These are phyloP conservation scores for Cyclura pinguis DNA, from an alignment of 2,797 vertebrate species.

Conservation along the genomic window DNA sequence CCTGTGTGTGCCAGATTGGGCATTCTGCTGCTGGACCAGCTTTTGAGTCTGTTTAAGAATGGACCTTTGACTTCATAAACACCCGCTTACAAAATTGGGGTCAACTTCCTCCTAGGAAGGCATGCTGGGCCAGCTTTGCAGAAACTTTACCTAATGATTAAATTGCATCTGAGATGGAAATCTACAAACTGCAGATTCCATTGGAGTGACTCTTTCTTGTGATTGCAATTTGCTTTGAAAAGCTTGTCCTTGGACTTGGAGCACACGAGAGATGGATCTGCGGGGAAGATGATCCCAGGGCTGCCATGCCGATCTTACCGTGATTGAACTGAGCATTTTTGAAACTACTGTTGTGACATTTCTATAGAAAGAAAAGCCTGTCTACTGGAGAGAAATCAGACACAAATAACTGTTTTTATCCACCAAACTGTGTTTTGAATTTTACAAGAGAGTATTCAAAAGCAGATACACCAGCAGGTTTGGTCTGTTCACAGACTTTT, in stretches of 20 bases:
- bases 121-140: constrained; percentile 73
- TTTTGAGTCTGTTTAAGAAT: constrained; percentile 83
- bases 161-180: constrained; percentile 83
- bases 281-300: constrained; percentile 48
- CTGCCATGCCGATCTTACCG: constrained; percentile 18
- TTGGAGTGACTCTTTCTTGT: constrained; percentile 79
- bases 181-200: constrained; percentile 82
- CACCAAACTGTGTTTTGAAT: background rate
- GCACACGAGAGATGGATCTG: constrained; percentile 69
- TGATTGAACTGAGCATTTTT: constrained; percentile 26
- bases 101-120: constrained; percentile 75
- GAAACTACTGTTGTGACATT: constrained; percentile 42
- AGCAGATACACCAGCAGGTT: fast-evolving
- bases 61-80: constrained; percentile 90
- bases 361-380: background rate
- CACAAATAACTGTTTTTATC: background rate
- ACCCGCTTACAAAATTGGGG: constrained; percentile 84
- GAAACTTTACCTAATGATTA: constrained; percentile 83
- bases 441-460: fast-evolving
- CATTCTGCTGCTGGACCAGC: constrained; percentile 77
- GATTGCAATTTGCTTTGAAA: constrained; percentile 86
- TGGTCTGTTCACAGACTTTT: background rate
- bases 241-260: constrained; percentile 71
- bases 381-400: constrained; percentile 19
- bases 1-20: constrained; percentile 81